Evolutionary conservation across 2,113 vertebrate species (phyloP), one percentile per base, ranked within the genome.

Genomic region (Phyllopteryx taeniolatus): DNA sequence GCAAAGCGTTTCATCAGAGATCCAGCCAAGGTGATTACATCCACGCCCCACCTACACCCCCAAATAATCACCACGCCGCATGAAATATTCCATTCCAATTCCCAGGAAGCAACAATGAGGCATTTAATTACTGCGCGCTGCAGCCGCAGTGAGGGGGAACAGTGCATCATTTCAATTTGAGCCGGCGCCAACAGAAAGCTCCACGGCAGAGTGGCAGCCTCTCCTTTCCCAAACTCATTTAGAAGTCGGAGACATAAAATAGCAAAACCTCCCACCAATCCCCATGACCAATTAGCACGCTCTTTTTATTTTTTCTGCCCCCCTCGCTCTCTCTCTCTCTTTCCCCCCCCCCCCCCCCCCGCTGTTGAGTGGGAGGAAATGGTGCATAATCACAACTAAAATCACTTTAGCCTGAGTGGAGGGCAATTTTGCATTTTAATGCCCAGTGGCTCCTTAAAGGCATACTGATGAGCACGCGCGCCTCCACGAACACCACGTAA

Each of bases 51-150:
- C 88, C 87, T 88, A 85, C 90, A 89, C 89, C 89, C 90, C 89
- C 90, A 92, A 92, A 91, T 92, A 91, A 92, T 92, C 90, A 92
- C 90, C 88, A 92, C 80, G 65, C 84, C 61, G 83, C 81, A 86
- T 89, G 82, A 90, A 90, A 91, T 88, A 91, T 89, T 92, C 87
- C 89, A 86, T 85, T 84, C 89, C 88, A 91, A 91, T 91, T 92
- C 91, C 91, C 90, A 90, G 87, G 89, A 88, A 91, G 88, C 92
- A 86, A 91, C 90, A 91, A 92, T 91, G 87, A 91, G 89, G 89
- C 91, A 85, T 92, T 92, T 93, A 92, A 93, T 92, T 93, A 91
- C 88, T 86, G 83, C 68, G 82, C 80, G 89, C 89, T 81, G 71
- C 54, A 86, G 87, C 87, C 20, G 84, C 89, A 88, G 88, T 80